Conservation (phyloP, 2,888 invertebrate species). For the Oscheius sp. region DNA sequence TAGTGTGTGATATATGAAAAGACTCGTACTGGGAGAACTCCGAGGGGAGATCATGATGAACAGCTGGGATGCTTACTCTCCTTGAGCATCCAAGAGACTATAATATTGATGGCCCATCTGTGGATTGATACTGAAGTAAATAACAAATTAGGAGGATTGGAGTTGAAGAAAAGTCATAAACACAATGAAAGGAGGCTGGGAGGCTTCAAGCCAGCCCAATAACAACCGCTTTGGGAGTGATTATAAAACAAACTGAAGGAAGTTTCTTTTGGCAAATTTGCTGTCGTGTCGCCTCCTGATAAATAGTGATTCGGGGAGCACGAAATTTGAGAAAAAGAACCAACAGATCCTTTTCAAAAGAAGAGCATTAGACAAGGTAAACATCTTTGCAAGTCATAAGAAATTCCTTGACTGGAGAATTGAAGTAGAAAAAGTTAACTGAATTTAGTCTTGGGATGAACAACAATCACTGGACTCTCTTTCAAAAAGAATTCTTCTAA, state of each 20-base stretch:
- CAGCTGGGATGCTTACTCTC: not conserved
- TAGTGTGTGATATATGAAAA: not conserved
- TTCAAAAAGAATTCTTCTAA: no score
- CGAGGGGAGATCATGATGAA: not conserved
- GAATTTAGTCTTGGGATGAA: not conserved
- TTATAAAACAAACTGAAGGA: no score
- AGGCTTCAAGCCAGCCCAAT: not conserved
- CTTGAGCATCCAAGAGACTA: no score
- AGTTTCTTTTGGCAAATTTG: no score
- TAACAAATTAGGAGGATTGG: not conserved
- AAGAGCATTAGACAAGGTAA: no score
- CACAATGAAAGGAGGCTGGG: not conserved
- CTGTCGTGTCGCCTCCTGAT: no score
- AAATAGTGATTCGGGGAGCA: not conserved
- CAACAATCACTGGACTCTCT: not conserved
- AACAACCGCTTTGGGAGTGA: conserved; percentile 3
- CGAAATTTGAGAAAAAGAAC: not conserved
- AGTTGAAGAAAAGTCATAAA: no score
- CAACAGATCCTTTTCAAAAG: no score
- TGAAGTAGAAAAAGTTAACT: not conserved
- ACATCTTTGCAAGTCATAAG: no score
- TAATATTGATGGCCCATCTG: no score
- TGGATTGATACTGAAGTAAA: not conserved
- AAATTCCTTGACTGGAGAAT: no score
- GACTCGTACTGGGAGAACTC: not conserved